phyloP scores from a whole-genome alignment of 2,888 invertebrate species.

The Lasioglossum figueresi region DNA sequence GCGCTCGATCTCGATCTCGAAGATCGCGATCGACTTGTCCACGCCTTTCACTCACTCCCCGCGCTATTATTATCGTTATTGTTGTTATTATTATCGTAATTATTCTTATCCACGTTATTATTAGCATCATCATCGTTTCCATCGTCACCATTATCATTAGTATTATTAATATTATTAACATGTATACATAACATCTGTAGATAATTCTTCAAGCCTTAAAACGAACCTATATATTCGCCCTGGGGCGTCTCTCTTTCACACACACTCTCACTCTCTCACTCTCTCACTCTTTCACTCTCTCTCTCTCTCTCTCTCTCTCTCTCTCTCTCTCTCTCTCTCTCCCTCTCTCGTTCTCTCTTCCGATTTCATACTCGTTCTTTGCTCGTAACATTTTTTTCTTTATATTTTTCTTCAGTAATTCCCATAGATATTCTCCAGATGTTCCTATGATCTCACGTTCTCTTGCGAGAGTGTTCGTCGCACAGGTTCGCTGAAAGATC shows the following conservation, averaged over 20 bases:
- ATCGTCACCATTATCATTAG: constrained; percentile 61
- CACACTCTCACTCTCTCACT: constrained; percentile 31
- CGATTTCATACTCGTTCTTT: constrained; percentile 27
- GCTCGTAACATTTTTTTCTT: constrained; percentile 2
- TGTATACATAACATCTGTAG: constrained; percentile 81
- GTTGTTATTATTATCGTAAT: constrained; percentile 54
- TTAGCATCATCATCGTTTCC: constrained; percentile 46
- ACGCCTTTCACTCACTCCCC: constrained; percentile 16
- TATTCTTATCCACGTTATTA: constrained; percentile 57
- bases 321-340: constrained; percentile 20
- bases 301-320: no score
- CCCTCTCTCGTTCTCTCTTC: constrained; percentile 33
- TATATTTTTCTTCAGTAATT: not conserved
- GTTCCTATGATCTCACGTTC: constrained; percentile 16
- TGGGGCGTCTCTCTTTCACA: constrained; percentile 33
- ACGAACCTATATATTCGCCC: constrained; percentile 69
- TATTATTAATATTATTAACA: constrained; percentile 80
- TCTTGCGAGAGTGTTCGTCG: constrained; percentile 13
- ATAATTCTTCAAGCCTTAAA: constrained; percentile 79
- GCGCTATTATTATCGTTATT: constrained; percentile 37
- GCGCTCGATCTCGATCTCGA: not conserved
- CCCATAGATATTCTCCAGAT: not conserved
- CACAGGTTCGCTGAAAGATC: constrained; percentile 48
- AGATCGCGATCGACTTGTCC: not conserved
- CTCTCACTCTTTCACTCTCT: no score